phyloP scores from a whole-genome alignment of 2,888 invertebrate species.

The Pyralis farinalis region DNA sequence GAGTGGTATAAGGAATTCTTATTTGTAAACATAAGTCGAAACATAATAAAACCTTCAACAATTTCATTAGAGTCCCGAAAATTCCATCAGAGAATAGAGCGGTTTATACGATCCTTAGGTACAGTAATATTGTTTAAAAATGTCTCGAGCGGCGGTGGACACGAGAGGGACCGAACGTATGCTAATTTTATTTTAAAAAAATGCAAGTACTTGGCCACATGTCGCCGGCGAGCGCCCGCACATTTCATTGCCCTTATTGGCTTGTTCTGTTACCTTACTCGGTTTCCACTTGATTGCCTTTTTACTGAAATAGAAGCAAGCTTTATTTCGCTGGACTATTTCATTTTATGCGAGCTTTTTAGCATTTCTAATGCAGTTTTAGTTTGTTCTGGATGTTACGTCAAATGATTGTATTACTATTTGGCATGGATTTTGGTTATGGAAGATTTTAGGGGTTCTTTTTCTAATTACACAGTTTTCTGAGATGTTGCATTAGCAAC shows the following conservation, averaged over 20 bases:
- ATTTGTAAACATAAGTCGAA: no score
- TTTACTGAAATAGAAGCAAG: not conserved
- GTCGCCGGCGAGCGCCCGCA: constrained; percentile 39
- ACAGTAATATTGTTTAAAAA: constrained; percentile 35
- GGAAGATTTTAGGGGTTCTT: no score
- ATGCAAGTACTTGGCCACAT: constrained; percentile 71
- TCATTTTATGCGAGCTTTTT: no score
- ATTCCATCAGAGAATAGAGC: constrained; percentile 20
- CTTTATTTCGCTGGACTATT: no score
- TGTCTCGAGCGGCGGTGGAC: constrained; percentile 22
- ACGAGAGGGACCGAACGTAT: constrained; percentile 52
- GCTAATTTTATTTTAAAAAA: constrained; percentile 76
- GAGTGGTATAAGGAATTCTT: no score
- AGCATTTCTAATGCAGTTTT: no score
- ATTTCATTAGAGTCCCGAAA: constrained; percentile 44
- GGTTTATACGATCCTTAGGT: constrained; percentile 30
- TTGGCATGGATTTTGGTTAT: no score
- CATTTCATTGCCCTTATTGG: constrained; percentile 50
- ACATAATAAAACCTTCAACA: constrained; percentile 20
- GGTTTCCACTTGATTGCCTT: not conserved
- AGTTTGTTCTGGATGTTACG: no score
- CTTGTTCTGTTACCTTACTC: constrained; percentile 38
- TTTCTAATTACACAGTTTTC: no score
- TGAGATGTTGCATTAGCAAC: no score
- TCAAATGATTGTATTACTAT: no score